These are phyloP conservation scores for Coregonus sp. DNA, from an alignment of 2,797 vertebrate species.

Conservation along the genomic window DNA sequence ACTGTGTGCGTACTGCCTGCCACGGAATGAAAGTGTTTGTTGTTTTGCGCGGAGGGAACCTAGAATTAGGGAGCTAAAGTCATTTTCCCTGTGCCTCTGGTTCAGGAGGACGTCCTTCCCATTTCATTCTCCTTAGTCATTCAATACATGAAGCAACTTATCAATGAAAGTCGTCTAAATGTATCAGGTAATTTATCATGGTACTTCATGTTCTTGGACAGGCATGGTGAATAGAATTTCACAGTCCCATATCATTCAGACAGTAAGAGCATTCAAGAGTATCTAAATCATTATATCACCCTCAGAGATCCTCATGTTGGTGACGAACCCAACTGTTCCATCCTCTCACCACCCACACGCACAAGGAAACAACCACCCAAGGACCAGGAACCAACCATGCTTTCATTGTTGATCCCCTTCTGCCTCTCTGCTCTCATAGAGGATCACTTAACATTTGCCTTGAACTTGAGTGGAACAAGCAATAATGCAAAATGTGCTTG, in stretches of 20 bases:
- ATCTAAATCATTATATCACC: neutral
- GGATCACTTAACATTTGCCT: neutral
- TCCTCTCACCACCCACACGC: neutral
- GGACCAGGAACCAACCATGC: neutral
- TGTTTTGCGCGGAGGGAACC: constrained; percentile 47
- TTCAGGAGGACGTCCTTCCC: neutral
- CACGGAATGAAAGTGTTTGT: constrained; percentile 45
- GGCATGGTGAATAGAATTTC: neutral
- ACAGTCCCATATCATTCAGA: neutral
- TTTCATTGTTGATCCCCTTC: neutral
- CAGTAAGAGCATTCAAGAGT: neutral
- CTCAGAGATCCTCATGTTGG: neutral
- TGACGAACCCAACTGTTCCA: neutral
- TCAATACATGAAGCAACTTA: neutral
- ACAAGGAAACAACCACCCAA: neutral
- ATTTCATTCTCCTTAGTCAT: neutral
- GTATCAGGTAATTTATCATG: neutral
- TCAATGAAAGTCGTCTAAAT: neutral
- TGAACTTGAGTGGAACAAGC: neutral
- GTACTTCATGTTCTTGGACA: neutral
- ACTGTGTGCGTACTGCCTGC: constrained; percentile 48
- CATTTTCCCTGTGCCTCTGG: neutral
- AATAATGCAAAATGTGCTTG: neutral
- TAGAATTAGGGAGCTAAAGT: constrained; percentile 45
- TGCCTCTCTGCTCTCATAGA: neutral